These are phyloP conservation scores for Jacana jacana DNA, from an alignment of 2,113 vertebrate genomes.

Conservation along the genomic window DNA sequence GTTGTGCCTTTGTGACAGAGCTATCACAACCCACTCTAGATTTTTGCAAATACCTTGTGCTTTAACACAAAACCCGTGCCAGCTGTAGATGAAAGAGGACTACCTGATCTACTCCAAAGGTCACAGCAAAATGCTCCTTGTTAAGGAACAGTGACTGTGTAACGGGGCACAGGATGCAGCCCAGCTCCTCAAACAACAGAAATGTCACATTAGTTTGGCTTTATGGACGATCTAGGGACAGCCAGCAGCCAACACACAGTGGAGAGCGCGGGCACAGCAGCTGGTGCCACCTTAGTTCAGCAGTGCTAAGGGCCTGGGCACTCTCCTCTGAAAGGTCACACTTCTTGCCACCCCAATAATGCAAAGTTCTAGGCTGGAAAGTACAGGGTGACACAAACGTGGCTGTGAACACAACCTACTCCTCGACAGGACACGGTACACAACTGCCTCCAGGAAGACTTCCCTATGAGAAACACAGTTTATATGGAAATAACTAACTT, in stretches of 20 bases:
- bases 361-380: rapidly evolving
- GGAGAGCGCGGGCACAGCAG: rapidly evolving
- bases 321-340: neutral
- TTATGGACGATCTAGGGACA: rapidly evolving
- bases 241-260: rapidly evolving
- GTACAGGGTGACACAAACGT: no score
- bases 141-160: rapidly evolving
- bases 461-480: neutral
- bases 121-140: rapidly evolving
- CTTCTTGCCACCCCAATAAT: rapidly evolving
- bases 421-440: neutral
- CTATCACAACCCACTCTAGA: neutral
- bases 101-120: neutral
- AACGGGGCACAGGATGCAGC: rapidly evolving
- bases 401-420: neutral
- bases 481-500: neutral
- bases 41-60: neutral
- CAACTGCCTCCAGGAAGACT: neutral
- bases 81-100: neutral
- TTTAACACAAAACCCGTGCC: rapidly evolving
- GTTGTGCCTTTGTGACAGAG: neutral
- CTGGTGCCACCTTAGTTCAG: neutral
- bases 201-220: neutral
- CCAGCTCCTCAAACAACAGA: rapidly evolving
- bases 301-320: rapidly evolving